phyloP scores from a whole-genome alignment of 1,140 invertebrate species.

The Ips typographus region DNA sequence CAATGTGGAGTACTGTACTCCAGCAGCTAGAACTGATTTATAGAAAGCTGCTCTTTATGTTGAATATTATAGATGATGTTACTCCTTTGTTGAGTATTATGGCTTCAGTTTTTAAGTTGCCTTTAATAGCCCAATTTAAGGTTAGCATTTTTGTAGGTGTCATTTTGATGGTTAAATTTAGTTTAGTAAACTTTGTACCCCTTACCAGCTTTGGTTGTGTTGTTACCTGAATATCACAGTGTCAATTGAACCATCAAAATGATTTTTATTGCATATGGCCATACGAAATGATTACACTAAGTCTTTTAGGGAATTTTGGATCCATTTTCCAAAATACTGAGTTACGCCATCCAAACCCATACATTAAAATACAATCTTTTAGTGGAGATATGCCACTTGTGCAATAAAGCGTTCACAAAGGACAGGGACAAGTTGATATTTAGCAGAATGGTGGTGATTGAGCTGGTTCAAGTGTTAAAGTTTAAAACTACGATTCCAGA shows the following conservation, averaged over 20 bases:
- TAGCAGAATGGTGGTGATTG: conserved; percentile 87
- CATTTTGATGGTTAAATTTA: no score
- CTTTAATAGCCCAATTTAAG: conserved; percentile 77
- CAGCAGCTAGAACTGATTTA: conserved; percentile 83
- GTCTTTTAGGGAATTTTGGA: conserved; percentile 76
- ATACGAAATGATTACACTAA: no score
- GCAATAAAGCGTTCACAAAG: conserved; percentile 82
- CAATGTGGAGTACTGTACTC: conserved; percentile 78
- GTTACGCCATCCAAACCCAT: conserved; percentile 86
- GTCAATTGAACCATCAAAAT: no score
- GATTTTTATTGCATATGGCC: no score
- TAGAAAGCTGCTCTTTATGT: conserved; percentile 72
- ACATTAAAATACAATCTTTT: conserved; percentile 81
- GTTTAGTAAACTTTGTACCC: no score
- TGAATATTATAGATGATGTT: conserved; percentile 73
- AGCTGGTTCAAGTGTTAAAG: conserved; percentile 92
- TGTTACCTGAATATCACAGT: no score
- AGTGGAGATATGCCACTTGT: conserved; percentile 86
- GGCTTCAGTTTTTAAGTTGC: conserved; percentile 80
- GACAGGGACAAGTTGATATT: conserved; percentile 93
- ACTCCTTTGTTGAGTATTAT: conserved; percentile 82
- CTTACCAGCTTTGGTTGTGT: no score
- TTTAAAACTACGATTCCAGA: conserved; percentile 94
- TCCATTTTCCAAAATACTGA: conserved; percentile 93
- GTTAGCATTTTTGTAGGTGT: conserved; percentile 51